Percentiles rank a stretch among this genome's conserved stretches.
phyloP scores from a whole-genome alignment of 2,797 vertebrate genomes.

The Falco berigora region DNA sequence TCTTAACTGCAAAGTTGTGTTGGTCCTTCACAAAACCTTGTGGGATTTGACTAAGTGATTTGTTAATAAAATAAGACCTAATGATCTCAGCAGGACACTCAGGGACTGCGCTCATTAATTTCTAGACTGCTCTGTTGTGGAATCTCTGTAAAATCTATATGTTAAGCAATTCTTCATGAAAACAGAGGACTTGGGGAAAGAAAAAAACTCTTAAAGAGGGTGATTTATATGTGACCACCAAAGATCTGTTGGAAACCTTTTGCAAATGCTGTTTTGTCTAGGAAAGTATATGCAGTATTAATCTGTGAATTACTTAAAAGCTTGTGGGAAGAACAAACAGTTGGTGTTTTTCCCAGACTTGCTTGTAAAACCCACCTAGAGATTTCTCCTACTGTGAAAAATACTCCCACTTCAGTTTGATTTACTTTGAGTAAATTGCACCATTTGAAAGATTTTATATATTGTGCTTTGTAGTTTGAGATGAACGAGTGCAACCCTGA shows the following conservation, averaged over 20 bases:
- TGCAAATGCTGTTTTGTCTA: slow-evolving; percentile 51
- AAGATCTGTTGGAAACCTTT: slow-evolving; percentile 43
- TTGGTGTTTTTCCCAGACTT: slow-evolving; percentile 58
- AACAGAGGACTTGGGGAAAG: slow-evolving; percentile 19
- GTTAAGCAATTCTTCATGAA: not conserved
- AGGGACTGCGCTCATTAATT: not conserved
- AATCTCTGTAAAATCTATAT: not conserved
- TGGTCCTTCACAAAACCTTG: not conserved
- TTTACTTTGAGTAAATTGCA: not conserved
- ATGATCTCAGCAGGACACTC: not conserved
- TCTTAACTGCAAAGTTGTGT: not conserved
- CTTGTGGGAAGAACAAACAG: slow-evolving; percentile 61
- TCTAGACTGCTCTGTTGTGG: not conserved
- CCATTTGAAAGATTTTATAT: not conserved
- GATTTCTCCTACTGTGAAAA: slow-evolving; percentile 55
- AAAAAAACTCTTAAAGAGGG: not conserved
- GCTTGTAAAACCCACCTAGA: slow-evolving; percentile 59
- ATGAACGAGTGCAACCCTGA: not conserved
- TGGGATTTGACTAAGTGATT: not conserved
- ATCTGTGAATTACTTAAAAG: slow-evolving; percentile 52
- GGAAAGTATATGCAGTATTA: slow-evolving; percentile 43
- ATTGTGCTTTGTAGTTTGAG: not conserved
- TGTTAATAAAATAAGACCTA: not conserved
- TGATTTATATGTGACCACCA: slow-evolving; percentile 55
- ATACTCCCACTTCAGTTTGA: slow-evolving; percentile 12